Evolutionary conservation across 2,113 vertebrate genomes (phyloP).

Genomic region (Helogale parvula): DNA sequence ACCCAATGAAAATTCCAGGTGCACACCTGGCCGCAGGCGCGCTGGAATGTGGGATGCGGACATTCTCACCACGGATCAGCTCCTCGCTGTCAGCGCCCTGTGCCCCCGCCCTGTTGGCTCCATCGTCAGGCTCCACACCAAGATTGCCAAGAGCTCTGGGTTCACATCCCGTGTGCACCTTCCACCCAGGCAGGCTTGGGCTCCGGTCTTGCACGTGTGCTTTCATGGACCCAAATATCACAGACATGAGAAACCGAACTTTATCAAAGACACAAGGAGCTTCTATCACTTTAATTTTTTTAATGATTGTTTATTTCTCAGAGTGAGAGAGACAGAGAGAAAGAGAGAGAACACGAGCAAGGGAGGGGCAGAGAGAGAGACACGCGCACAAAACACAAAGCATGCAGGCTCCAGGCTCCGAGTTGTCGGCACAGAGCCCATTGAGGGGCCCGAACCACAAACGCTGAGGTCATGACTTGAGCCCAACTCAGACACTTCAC

Average conservation of each 20-base stretch:
- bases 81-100: background rate
- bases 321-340: too few relatives aligned
- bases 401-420: too few relatives aligned
- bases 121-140: background rate
- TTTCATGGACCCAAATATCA: background rate
- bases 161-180: background rate
- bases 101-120: background rate
- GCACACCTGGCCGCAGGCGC: background rate
- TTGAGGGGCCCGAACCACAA: fast-evolving
- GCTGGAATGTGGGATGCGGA: background rate
- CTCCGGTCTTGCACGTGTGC: background rate
- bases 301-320: too few relatives aligned
- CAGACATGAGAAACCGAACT: background rate
- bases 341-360: too few relatives aligned
- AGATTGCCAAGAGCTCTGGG: background rate
- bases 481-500: too few relatives aligned
- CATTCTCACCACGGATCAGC: background rate
- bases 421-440: too few relatives aligned
- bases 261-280: background rate
- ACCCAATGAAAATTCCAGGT: background rate
- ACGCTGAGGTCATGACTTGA: too few relatives aligned
- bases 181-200: background rate
- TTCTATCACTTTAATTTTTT: background rate
- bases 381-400: too few relatives aligned
- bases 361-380: too few relatives aligned